Evolutionary conservation across 2,888 invertebrate genomes (phyloP), one percentile per base, ranked within the genome.

Genomic region (Andrena bucephala): DNA sequence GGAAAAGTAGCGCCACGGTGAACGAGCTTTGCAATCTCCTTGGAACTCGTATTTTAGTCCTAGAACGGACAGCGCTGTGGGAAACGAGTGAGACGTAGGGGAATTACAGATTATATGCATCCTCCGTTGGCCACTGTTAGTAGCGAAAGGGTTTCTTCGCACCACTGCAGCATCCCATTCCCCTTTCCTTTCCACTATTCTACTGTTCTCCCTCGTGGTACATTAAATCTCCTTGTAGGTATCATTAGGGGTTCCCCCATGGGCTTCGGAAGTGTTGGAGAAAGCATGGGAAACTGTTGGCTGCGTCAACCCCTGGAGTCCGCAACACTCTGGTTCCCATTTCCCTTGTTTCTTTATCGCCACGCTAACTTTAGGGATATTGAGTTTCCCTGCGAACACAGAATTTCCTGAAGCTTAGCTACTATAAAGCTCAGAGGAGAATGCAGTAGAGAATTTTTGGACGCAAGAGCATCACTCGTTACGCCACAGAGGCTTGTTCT

Each of bases 1-100:
- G 36, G 13, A 67, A n/a, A 68, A 62, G 20, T 42, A 29, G 63
- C 63, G 36, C 1, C 50, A 33, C 57, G 8, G 42, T 27, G 27
- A 69, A 69, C 68, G 68, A 57, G 27, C 52, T 36, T 63, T 42
- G n/a, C 16, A n/a, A 1, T 71, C 42, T 10, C 5, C 52, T 31
- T 20, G 10, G 29, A 60, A 13, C 4, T 6, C 16, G 13, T 29
- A 31, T 48, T 60, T 7, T 1, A 13, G 13, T 31, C 36, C 8
- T 0, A n/a, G 27, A 29, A 36, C 1, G n/a, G 13, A 48, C 31
- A 29, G 7, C n/a, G 29, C 16, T 29, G 20, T 20, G n/a, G 31
- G 48, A n/a, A 57, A 57, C 10, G 16, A 24, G 8, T 54, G 36
- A 24, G 24, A 33, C 27, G 7, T 52, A 48, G 24, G 20, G 54